A percentile compares a stretch with the other conserved stretches of the same genome.
phyloP scores from a whole-genome alignment of 2,888 invertebrate genomes.

The Xestobium rufovillosum region DNA sequence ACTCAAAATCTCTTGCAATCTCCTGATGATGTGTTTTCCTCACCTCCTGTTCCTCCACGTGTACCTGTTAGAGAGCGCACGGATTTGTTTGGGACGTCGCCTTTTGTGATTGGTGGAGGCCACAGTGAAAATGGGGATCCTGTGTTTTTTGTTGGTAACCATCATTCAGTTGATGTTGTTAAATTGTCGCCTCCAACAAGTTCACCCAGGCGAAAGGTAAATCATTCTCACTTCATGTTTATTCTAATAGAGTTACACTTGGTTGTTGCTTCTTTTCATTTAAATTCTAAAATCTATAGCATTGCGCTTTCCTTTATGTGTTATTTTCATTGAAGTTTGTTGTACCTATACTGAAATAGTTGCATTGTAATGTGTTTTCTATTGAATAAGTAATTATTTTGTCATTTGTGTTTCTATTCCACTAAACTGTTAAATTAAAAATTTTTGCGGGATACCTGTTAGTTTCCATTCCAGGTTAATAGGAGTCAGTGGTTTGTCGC shows the following conservation, averaged over 20 bases:
- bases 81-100: constrained; percentile 39
- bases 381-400: too few relatives aligned
- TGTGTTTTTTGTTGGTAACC: constrained; percentile 42
- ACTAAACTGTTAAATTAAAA: too few relatives aligned
- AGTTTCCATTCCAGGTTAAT: too few relatives aligned
- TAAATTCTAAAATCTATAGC: too few relatives aligned
- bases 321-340: too few relatives aligned
- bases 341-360: too few relatives aligned
- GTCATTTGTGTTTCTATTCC: too few relatives aligned
- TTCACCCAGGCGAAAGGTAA: constrained; percentile 41
- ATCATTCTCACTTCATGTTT: constrained; percentile 4
- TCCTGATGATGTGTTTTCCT: constrained; percentile 40
- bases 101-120: constrained; percentile 44
- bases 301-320: too few relatives aligned
- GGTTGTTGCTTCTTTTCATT: constrained; percentile 3
- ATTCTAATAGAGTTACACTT: constrained; percentile 6
- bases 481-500: too few relatives aligned
- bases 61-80: constrained; percentile 24
- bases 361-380: too few relatives aligned
- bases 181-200: constrained; percentile 42
- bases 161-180: constrained; percentile 43
- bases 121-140: constrained; percentile 43
- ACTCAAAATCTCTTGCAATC: constrained; percentile 40
- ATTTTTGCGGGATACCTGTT: too few relatives aligned
- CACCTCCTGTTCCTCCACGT: constrained; percentile 35